Evolutionary conservation across 2,888 invertebrate species (phyloP).

Genomic region (Phengaris arion): DNA sequence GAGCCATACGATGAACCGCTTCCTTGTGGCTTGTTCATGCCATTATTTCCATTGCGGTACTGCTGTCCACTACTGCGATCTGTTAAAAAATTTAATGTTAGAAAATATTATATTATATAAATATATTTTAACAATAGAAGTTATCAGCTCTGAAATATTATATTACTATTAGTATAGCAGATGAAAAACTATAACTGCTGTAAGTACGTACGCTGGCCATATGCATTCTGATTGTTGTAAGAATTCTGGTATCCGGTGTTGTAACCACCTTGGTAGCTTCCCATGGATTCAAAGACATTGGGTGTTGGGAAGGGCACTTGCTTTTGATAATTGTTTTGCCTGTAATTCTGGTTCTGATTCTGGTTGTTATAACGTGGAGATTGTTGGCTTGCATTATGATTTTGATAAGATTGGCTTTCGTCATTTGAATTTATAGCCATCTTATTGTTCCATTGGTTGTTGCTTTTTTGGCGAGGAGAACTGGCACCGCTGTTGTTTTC

Average conservation of each 20-base stretch:
- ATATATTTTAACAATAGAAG: neutral
- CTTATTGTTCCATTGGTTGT: constrained; percentile 76
- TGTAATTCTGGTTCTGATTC: constrained; percentile 64
- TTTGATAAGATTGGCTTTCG: constrained; percentile 61
- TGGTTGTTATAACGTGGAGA: constrained; percentile 77
- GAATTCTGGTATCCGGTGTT: constrained; percentile 75
- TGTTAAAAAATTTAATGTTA: constrained; percentile 36
- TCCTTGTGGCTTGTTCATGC: constrained; percentile 63
- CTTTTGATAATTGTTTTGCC: constrained; percentile 74
- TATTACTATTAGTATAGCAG: neutral
- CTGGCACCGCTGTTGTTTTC: constrained; percentile 74
- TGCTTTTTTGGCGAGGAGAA: constrained; percentile 70
- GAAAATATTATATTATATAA: neutral
- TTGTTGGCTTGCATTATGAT: constrained; percentile 59
- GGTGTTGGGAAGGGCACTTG: constrained; percentile 80
- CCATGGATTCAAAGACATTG: constrained; percentile 78
- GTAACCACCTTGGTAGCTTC: constrained; percentile 78
- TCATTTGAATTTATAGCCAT: constrained; percentile 62
- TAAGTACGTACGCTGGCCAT: constrained; percentile 64
- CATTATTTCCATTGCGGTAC: constrained; percentile 63
- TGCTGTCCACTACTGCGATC: constrained; percentile 70
- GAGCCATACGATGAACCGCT: constrained; percentile 73
- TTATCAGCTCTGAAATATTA: constrained; percentile 7
- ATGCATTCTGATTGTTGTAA: constrained; percentile 71
- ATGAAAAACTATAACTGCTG: constrained; percentile 55